phyloP scores from a whole-genome alignment of 2,113 vertebrate species.

The Cochlearius cochlearius region DNA sequence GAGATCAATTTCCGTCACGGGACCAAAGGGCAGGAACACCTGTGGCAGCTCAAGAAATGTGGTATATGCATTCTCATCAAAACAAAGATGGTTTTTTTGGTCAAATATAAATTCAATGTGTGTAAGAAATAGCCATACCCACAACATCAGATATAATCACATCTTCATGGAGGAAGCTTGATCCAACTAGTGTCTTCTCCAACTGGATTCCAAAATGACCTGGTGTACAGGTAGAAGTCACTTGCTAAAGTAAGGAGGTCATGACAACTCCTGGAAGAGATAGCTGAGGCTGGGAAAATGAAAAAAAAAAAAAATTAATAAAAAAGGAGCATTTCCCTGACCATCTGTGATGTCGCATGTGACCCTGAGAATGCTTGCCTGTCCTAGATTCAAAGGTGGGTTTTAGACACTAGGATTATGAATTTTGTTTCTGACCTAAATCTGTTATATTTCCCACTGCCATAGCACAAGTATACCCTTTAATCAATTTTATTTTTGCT shows the following conservation, averaged over 20 bases:
- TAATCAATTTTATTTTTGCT: background rate
- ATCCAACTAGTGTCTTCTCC: background rate
- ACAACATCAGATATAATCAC: accelerated
- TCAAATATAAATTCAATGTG: background rate
- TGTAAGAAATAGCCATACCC: background rate
- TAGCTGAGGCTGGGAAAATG: background rate
- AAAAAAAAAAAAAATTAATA: background rate
- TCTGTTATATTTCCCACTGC: background rate
- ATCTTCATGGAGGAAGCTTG: background rate
- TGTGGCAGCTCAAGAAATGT: accelerated
- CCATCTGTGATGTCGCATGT: background rate
- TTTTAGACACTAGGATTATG: background rate
- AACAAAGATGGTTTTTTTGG: background rate
- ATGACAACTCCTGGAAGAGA: background rate
- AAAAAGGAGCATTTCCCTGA: accelerated
- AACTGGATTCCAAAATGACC: too few relatives aligned
- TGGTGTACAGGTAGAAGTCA: background rate
- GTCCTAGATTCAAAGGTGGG: background rate
- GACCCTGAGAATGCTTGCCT: background rate
- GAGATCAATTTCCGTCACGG: background rate
- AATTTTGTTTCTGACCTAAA: background rate
- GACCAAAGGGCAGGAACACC: background rate
- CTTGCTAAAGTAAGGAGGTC: background rate
- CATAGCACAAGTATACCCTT: background rate
- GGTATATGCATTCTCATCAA: background rate